Conservation (phyloP, 2,888 invertebrate species). For the Mesopsocus fuscifrons region DNA sequence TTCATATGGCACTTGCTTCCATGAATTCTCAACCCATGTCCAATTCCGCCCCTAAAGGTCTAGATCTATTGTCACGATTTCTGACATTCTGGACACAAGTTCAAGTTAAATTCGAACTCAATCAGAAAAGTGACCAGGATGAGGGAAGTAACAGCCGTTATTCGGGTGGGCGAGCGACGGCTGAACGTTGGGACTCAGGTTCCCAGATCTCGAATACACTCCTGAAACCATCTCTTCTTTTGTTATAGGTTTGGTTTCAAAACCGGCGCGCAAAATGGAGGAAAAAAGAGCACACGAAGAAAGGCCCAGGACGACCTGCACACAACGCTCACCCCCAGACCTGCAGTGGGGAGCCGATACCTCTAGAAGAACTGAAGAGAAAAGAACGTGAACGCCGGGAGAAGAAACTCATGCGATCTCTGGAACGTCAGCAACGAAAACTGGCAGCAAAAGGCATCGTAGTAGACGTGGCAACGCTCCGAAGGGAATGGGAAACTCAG, state of each 20-base stretch:
- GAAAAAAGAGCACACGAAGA: conserved; percentile 97
- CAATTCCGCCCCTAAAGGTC: no score
- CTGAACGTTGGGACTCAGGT: no score
- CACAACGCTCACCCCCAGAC: conserved; percentile 97
- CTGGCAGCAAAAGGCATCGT: conserved; percentile 78
- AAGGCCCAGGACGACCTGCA: conserved; percentile 89
- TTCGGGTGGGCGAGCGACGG: no score
- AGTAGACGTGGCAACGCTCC: conserved; percentile 68
- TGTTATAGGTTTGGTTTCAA: conserved; percentile 94
- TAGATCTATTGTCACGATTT: no score
- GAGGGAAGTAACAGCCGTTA: no score
- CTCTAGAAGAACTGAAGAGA: conserved; percentile 69
- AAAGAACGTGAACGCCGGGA: conserved; percentile 74
- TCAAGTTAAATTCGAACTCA: no score
- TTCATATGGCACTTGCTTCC: no score
- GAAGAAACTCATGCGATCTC: conserved; percentile 79
- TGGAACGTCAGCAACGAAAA: conserved; percentile 83
- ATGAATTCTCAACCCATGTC: no score
- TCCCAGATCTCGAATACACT: no score
- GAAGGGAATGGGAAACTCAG: conserved; percentile 69
- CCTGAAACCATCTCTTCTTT: no score
- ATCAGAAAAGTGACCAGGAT: no score
- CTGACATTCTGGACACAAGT: no score
- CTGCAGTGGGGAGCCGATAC: conserved; percentile 93
- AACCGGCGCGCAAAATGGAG: conserved; percentile 98